These are phyloP conservation scores for Pseudolycoriella hygida DNA, from an alignment of 2,888 invertebrate species.

Conservation along the genomic window DNA sequence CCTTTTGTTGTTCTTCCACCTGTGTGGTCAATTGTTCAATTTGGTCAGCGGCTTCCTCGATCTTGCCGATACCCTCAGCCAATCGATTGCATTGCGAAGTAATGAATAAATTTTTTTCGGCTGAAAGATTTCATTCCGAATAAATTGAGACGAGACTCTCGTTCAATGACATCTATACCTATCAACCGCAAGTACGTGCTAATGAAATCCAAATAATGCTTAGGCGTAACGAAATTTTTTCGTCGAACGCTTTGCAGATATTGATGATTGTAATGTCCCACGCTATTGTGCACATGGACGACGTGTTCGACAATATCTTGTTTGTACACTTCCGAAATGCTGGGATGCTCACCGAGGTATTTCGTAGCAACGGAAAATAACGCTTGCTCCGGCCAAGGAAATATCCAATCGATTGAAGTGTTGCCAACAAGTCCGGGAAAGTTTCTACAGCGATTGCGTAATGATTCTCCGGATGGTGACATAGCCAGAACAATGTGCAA, in stretches of 20 bases:
- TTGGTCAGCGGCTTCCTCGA: conserved; percentile 72
- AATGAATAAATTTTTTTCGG: conserved; percentile 23
- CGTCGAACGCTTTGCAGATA: conserved; percentile 57
- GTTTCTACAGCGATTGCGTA: conserved; percentile 70
- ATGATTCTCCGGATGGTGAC: conserved; percentile 70
- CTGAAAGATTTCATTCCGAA: conserved; percentile 14
- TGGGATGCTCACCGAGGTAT: conserved; percentile 52
- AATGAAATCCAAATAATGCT: conserved; percentile 79
- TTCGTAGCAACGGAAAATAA: conserved; percentile 72
- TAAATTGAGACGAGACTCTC: no score
- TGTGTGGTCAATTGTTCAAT: conserved; percentile 62
- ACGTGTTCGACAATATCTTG: conserved; percentile 63
- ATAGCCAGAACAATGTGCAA: conserved; percentile 80
- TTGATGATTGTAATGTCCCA: conserved; percentile 50
- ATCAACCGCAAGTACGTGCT: conserved; percentile 58
- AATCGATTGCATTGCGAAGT: conserved; percentile 22
- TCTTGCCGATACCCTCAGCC: conserved; percentile 31
- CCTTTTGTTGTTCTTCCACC: conserved; percentile 64
- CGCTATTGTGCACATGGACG: conserved; percentile 66
- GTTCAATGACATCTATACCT: conserved; percentile 30
- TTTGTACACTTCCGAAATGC: conserved; percentile 47
- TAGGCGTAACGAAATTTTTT: conserved; percentile 79
- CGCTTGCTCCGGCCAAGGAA: conserved; percentile 85
- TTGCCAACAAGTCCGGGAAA: conserved; percentile 87
- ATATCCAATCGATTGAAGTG: conserved; percentile 86